Percentiles rank a stretch among this genome's conserved stretches.
These are phyloP conservation scores for Augiades crinisus DNA, from an alignment of 2,888 invertebrate species.

Conservation along the genomic window DNA sequence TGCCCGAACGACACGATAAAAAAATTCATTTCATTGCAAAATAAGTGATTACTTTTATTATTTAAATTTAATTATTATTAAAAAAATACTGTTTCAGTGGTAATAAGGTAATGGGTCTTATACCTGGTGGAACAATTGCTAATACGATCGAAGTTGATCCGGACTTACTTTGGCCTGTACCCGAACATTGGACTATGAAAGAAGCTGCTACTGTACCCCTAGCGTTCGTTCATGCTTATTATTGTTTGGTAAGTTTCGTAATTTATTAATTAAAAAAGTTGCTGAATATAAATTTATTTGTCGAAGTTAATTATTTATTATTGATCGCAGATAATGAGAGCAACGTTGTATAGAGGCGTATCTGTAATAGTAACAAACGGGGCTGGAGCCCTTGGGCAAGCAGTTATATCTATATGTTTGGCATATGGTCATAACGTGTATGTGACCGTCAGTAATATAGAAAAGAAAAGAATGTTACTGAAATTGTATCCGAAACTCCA, in stretches of 20 bases:
- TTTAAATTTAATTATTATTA: background rate
- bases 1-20: no score
- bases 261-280: no score
- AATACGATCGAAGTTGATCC: constrained; percentile 77
- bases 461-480: constrained; percentile 30
- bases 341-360: background rate
- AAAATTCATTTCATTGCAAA: no score
- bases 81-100: constrained; percentile 70
- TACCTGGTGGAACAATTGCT: constrained; percentile 74
- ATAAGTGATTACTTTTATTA: background rate
- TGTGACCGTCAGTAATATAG: constrained; percentile 29
- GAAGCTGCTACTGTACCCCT: constrained; percentile 89
- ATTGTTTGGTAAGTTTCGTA: constrained; percentile 50
- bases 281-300: no score
- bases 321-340: constrained; percentile 9
- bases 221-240: constrained; percentile 77
- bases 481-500: constrained; percentile 31
- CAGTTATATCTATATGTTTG: constrained; percentile 31
- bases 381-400: constrained; percentile 33
- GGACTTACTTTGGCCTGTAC: constrained; percentile 82
- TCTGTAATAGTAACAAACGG: constrained; percentile 27
- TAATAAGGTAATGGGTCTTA: constrained; percentile 83
- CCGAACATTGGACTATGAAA: constrained; percentile 84
- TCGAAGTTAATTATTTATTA: no score
- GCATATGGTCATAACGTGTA: constrained; percentile 30